Percentiles rank a stretch among this genome's conserved stretches.
Evolutionary conservation across 2,113 vertebrate genomes (phyloP).

Genomic region (Macrotis lagotis): DNA sequence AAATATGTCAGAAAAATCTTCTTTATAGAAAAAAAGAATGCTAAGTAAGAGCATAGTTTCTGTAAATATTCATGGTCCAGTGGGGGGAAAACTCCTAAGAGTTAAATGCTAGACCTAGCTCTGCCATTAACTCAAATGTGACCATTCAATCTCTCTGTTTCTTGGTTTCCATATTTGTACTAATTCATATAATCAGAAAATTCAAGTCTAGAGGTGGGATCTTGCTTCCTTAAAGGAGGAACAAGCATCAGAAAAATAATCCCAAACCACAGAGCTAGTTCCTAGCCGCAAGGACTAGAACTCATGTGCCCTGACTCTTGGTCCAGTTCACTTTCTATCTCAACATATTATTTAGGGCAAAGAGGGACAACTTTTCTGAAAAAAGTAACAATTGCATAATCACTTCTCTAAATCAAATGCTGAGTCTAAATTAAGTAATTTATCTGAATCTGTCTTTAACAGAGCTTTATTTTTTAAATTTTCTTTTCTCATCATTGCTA

Average conservation of each 20-base stretch:
- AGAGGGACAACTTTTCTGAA: constrained; percentile 9
- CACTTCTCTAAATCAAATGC: constrained; percentile 9
- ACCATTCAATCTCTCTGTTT: neutral
- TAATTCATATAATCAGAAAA: neutral
- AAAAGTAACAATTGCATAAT: constrained; percentile 16
- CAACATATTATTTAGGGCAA: constrained; percentile 1
- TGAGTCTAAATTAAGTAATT: neutral
- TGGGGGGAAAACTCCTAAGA: neutral
- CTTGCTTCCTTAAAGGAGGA: neutral
- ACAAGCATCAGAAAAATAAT: too few relatives aligned
- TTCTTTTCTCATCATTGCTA: constrained; percentile 14
- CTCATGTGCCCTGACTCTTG: neutral
- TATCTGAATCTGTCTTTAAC: constrained; percentile 1
- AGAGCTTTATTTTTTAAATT: neutral
- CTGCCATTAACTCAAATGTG: neutral
- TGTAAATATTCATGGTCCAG: neutral
- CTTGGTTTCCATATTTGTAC: neutral
- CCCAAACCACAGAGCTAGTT: neutral
- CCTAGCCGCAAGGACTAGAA: neutral
- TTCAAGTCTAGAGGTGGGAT: neutral
- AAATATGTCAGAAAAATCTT: neutral
- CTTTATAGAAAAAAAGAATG: neutral
- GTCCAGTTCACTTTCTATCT: neutral
- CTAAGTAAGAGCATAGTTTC: neutral
- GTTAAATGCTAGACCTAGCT: neutral